Base-by-base conservation (phyloP, 2,797 vertebrate genomes). In the Chelon labrosus region DNA sequence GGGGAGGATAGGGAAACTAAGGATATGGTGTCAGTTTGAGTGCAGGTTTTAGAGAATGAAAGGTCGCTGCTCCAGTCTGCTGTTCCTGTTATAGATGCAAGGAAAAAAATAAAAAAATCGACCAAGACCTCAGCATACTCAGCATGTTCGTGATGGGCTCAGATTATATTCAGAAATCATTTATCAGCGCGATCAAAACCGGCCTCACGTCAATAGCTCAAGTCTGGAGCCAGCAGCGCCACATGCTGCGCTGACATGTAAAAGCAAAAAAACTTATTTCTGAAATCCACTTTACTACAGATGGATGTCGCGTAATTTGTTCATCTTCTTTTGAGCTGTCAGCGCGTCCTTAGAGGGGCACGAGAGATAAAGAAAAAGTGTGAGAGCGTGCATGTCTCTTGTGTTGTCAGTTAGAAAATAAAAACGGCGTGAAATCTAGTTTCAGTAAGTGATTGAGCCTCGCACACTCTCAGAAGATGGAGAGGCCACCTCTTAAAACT, bases 1-100 rank as follows among this genome's bases (percentile, higher is more conserved):
- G 39, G 72, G 58, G 78, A 77, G 27, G 65, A 41, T 9, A 66
- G 35, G 57, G 47, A 38, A 56, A 11, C 57, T 25, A 56, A 55
- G 73, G 70, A 66, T 80, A 67, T 73, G 59, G 59, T 76, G 62
- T 71, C 73, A 25, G n/a, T 63, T 46, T 67, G 63, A 78, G 65
- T 64, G 70, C 52, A 65, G 41, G 46, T 53, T 70, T 68, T 54
- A 67, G 61, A 60, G 39, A 67, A 56, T 70, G 53, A 64, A 71
- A 74, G 49, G n/a, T 25, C 35, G 38, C 65, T 35, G 52, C 62
- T 59, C 6, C 53, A 69, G 44, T 73, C 27, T 17, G 57, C 42
- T 50, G 11, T n/a, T n/a, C n/a, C 51, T 53, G 53, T 37, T 60
- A 1, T n/a, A 69, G 67, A 61, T 56, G 52, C n/a, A 22, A 46